Base-by-base conservation (phyloP, 1,140 invertebrate species). In the Apis laboriosa region DNA sequence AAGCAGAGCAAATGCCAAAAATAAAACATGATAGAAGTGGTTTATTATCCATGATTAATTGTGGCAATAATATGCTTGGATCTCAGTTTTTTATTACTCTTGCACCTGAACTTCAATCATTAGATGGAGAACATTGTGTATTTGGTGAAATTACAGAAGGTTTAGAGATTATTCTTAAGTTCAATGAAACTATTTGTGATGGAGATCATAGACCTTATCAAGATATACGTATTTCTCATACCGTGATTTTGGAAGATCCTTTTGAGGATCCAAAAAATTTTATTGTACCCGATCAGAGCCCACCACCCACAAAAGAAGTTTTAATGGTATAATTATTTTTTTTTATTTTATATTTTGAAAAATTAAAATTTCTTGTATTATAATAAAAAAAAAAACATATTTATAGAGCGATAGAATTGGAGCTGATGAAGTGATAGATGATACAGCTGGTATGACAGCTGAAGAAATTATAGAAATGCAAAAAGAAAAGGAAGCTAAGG, bases 41-140 rank as follows among this genome's bases (percentile, higher is more conserved):
- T 56, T 94, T 98, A 21, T 91, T 99, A 2, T 99, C 99, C 12
- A 98, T 99, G 97, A 99, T 99, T 0, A 98, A 99, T 91, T 98
- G 98, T 91, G 98, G 98, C 2, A 96, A 97, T 80, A 97, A 97
- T 91, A 97, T 99, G 97, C 95, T 99, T 85, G 99, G 98, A 4
- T 99, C 98, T 0, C 98, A 99, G 93, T 99, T 99, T 94, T 99
- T 99, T 92, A 96, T 99, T 66, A 99, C 99, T 0, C 95, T 99
- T 8, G 97, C 96, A 11, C 95, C 97, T 24, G 96, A 99, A 90
- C 94, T 99, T 9, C 97, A 98, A 72, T 99, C 98, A 78, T 94
- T 99, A 66, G 99, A 99, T 94, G 96, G 95, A 17, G 96, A 97
- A 77, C 99, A 99, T 93, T 99, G 98, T 92, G 98, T 99, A 15